Evolutionary conservation across 2,888 invertebrate genomes (phyloP).

Genomic region (Netelia fuscicornis): DNA sequence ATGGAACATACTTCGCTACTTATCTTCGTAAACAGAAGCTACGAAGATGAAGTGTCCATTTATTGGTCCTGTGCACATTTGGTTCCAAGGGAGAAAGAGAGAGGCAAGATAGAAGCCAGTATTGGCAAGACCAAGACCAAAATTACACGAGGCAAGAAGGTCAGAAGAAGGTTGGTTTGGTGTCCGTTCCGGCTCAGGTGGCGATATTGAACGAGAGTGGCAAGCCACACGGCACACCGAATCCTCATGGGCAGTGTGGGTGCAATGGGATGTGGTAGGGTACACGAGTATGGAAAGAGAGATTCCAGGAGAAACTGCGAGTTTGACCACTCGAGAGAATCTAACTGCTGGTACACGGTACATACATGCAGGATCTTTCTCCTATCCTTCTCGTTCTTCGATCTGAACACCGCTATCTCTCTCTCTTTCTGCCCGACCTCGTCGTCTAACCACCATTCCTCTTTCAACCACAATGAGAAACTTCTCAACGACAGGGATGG

Average conservation of each 20-base stretch:
- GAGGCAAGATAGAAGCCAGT: neutral
- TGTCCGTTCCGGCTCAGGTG: conserved; percentile 47
- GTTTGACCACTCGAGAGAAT: conserved; percentile 64
- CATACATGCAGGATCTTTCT: conserved; percentile 12
- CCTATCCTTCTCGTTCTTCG: neutral
- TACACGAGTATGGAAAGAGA: conserved; percentile 24
- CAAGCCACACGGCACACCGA: conserved; percentile 39
- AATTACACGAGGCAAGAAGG: conserved; percentile 17
- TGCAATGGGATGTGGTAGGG: neutral
- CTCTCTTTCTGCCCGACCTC: neutral
- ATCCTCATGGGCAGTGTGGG: conserved; percentile 16
- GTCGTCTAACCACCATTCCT: neutral
- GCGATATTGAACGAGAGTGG: conserved; percentile 46
- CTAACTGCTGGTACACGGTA: conserved; percentile 18
- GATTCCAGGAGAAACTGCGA: conserved; percentile 49
- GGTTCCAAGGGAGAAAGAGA: neutral
- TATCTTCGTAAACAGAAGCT: neutral
- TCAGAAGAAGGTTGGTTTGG: conserved; percentile 2
- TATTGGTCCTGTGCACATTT: conserved; percentile 4
- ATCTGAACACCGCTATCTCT: neutral
- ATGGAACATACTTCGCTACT: neutral
- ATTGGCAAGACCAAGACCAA: conserved; percentile 14
- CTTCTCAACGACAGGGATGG: conserved; percentile 11
- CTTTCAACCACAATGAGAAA: conserved; percentile 53
- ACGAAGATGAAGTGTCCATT: conserved; percentile 28